Conservation (phyloP, 2,888 invertebrate genomes). For the Pantelozetes paolii region DNA sequence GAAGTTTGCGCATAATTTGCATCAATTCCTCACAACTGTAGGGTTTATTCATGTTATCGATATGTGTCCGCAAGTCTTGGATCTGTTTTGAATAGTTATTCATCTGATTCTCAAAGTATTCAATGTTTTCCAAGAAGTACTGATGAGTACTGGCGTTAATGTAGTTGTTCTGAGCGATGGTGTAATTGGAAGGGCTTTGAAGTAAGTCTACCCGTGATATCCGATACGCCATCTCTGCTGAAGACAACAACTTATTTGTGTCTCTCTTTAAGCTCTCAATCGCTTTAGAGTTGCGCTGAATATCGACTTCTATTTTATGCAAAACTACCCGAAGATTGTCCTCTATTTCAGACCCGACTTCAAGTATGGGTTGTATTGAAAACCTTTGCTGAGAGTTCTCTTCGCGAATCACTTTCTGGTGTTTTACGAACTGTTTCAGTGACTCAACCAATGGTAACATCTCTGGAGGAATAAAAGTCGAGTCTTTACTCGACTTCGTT, state of each 20-base stretch:
- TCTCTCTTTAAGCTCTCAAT: conserved; percentile 43
- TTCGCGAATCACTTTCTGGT: conserved; percentile 43
- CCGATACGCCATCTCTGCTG: conserved; percentile 43
- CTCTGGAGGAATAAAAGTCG: conserved; percentile 40
- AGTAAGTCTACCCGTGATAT: conserved; percentile 33
- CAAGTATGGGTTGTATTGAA: conserved; percentile 41
- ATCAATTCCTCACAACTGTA: conserved; percentile 41
- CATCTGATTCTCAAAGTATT: conserved; percentile 41
- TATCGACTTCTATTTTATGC: conserved; percentile 42
- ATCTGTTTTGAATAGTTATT: conserved; percentile 43
- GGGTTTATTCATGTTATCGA: conserved; percentile 39
- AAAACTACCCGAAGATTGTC: conserved; percentile 34
- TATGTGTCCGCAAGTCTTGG: conserved; percentile 31
- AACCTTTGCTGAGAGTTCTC: conserved; percentile 43
- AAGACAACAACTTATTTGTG: conserved; percentile 38
- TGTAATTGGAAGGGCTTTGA: conserved; percentile 14
- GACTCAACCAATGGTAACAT: conserved; percentile 39
- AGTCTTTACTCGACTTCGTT: conserved; percentile 18
- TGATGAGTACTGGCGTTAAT: conserved; percentile 38
- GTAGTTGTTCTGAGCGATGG: conserved; percentile 35
- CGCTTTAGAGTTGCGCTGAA: conserved; percentile 38
- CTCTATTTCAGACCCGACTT: conserved; percentile 42
- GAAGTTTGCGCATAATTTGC: conserved; percentile 42
- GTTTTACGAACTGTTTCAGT: conserved; percentile 40
- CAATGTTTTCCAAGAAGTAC: conserved; percentile 39